phyloP scores from a whole-genome alignment of 2,113 vertebrate genomes.

The Camelus dromedarius region DNA sequence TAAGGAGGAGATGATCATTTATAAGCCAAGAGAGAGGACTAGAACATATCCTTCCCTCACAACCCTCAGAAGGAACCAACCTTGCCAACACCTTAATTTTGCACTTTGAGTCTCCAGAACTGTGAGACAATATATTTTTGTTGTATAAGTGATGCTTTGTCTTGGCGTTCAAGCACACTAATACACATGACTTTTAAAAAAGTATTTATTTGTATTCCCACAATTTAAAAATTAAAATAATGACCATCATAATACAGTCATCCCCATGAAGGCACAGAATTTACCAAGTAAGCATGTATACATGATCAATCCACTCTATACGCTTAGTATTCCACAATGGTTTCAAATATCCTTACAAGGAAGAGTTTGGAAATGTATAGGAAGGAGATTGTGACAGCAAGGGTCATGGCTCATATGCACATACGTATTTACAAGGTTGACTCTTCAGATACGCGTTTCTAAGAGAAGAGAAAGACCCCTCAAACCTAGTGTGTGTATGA shows the following conservation, averaged over 20 bases:
- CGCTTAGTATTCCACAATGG: neutral
- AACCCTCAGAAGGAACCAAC: neutral
- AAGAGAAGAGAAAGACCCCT: neutral
- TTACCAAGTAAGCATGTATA: neutral
- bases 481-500: neutral
- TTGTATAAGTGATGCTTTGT: neutral
- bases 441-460: neutral
- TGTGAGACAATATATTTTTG: neutral
- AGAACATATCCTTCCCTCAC: neutral
- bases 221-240: neutral
- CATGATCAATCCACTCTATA: neutral
- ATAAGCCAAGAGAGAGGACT: neutral
- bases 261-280: neutral
- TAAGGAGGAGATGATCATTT: neutral
- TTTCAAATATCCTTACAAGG: neutral
- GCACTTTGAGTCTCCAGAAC: neutral
- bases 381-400: neutral
- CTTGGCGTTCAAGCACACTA: neutral
- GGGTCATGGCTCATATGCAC: neutral
- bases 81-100: neutral
- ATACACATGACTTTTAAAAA: neutral
- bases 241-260: neutral
- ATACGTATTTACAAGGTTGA: neutral
- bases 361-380: neutral
- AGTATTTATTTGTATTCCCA: neutral